These are phyloP conservation scores for Tenthredo distinguenda DNA, from an alignment of 2,888 invertebrate genomes.

Conservation along the genomic window DNA sequence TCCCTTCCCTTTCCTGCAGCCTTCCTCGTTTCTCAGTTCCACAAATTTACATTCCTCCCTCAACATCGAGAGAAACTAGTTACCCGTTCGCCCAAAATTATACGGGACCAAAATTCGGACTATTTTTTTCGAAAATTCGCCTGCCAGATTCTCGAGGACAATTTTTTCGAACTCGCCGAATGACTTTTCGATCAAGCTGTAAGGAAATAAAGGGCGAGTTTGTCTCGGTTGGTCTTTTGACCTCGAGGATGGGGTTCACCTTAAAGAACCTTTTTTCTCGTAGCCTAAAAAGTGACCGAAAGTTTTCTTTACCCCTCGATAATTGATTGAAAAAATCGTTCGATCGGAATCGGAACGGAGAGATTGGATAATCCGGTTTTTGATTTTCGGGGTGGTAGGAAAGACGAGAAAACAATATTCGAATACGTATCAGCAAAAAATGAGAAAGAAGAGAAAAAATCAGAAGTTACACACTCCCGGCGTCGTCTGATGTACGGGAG, in stretches of 20 bases:
- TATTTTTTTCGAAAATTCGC: neutral
- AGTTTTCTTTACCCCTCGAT: too few relatives aligned
- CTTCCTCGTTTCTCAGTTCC: neutral
- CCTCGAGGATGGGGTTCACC: too few relatives aligned
- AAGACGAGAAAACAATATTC: neutral
- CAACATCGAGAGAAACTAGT: constrained; percentile 25
- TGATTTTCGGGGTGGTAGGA: neutral
- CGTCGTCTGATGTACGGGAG: neutral
- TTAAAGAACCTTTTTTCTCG: too few relatives aligned
- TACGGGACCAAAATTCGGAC: neutral
- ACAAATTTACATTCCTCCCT: constrained; percentile 19
- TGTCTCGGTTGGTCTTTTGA: too few relatives aligned
- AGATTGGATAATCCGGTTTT: too few relatives aligned
- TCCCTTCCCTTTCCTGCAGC: constrained; percentile 18
- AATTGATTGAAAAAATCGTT: too few relatives aligned
- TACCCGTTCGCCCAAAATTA: constrained; percentile 49
- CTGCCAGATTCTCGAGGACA: too few relatives aligned
- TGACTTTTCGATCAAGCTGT: too few relatives aligned
- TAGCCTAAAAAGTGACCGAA: too few relatives aligned
- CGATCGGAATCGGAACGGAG: too few relatives aligned
- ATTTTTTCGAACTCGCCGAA: neutral
- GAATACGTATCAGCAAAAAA: neutral
- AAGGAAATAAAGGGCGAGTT: too few relatives aligned
- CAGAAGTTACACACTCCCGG: neutral
- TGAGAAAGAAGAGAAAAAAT: neutral